Base-by-base conservation (phyloP, 2,888 invertebrate genomes). In the Tiphia femorata region DNA sequence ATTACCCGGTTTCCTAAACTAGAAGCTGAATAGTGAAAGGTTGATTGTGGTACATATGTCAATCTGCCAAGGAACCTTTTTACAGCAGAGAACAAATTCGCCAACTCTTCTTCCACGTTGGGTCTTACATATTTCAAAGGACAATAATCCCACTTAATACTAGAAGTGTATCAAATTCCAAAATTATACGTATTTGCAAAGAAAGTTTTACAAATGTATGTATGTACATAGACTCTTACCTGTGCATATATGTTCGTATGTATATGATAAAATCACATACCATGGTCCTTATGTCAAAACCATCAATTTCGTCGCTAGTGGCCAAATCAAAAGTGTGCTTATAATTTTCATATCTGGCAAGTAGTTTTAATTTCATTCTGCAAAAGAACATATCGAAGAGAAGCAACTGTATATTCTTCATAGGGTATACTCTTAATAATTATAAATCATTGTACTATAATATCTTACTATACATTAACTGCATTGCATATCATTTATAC, bases 1-100 rank as follows among this genome's bases (percentile, higher is more conserved):
- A 41, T 58, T 72, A 85, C 85, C 76, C 80, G 80, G 62, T 85
- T 85, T 23, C 85, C 85, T 38, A 77, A 65, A 54, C 79, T 79
- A 23, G 83, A 82, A 23, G 80, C 72, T 46, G 80, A 78, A 68
- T 84, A 84, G 58, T 82, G 76, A 53, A 84, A 80, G 29, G 83
- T 75, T 19, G 80, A 80, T 58, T 84, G 83, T 30, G 85, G 81
- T 14, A 85, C 73, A 49, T 62, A 61, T 10, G 67, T 72, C 14
- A 85, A 58, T 42, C 73, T 70, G 17, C 46, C 64, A 7, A 79
- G 62, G 41, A 78, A 83, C 46, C 53, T 68, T 3, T 75, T 71
- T 14, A 83, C 52, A 4, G 62, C 58, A 1, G 37, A 21, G n/a
- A 80, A 57, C 29, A 80, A 64, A 37, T 70, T 68, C 21, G 74